Conservation (phyloP, 2,888 invertebrate genomes). For the Coremacera marginata region DNA sequence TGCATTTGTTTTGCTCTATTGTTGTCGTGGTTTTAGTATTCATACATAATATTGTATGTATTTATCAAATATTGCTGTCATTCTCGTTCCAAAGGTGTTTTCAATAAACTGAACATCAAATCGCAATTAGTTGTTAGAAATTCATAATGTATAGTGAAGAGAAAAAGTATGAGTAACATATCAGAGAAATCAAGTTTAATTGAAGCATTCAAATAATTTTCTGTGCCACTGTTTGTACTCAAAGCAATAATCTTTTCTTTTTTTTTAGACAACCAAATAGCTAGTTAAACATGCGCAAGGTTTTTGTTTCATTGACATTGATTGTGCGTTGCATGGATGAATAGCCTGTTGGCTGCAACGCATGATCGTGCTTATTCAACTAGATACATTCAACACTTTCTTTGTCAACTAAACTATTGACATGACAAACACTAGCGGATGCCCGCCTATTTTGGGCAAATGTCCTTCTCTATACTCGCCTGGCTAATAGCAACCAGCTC, state of each 20-base stretch:
- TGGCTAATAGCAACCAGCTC: no score
- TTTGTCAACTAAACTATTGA: no score
- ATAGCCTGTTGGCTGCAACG: no score
- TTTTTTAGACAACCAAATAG: neutral
- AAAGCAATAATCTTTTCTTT: neutral
- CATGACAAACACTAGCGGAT: no score
- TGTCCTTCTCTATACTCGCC: neutral
- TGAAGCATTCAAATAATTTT: no score
- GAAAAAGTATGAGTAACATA: no score
- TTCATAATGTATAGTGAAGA: neutral
- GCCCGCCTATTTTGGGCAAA: neutral
- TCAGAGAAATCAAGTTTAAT: no score
- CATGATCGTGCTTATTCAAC: no score
- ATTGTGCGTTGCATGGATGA: neutral
- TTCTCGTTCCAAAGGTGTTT: constrained; percentile 4
- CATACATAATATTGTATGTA: neutral
- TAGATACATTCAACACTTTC: no score
- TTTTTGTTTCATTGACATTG: constrained; percentile 16
- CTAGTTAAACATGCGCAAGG: neutral
- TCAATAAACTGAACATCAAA: neutral
- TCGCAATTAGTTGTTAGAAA: neutral
- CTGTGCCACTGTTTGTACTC: no score
- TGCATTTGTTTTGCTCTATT: neutral
- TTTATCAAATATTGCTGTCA: neutral
- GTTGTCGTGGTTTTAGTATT: neutral